These are phyloP conservation scores for Lasaia peninsularis DNA, from an alignment of 1,140 invertebrate species.

Conservation along the genomic window DNA sequence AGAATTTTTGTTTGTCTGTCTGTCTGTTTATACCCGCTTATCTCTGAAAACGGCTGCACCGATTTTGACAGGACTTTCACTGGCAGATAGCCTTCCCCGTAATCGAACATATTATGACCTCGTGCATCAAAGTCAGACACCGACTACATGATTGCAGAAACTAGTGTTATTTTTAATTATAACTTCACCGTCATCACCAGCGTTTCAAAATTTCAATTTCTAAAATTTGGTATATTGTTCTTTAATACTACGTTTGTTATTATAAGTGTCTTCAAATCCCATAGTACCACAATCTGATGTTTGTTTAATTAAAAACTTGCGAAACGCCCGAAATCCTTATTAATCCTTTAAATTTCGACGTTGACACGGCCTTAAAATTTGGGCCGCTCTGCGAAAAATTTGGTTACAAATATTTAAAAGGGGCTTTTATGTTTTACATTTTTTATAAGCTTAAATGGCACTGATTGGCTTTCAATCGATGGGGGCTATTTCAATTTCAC, in stretches of 20 bases:
- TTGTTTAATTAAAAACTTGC: conserved; percentile 28
- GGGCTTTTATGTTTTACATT: conserved; percentile 12
- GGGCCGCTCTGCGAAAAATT: conserved; percentile 5
- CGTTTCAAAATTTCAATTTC: too few species aligned
- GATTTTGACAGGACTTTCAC: too few species aligned
- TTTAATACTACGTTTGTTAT: not conserved
- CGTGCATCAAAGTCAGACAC: too few species aligned
- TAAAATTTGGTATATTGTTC: too few species aligned
- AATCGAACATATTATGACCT: too few species aligned
- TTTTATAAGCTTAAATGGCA: conserved; percentile 4
- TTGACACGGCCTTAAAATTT: conserved; percentile 18
- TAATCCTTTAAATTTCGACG: conserved; percentile 24
- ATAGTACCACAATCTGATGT: conserved; percentile 11
- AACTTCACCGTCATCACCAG: too few species aligned
- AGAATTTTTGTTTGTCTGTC: too few species aligned
- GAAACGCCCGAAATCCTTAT: conserved; percentile 15
- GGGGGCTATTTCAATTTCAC: not conserved
- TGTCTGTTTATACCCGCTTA: too few species aligned
- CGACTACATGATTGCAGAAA: too few species aligned
- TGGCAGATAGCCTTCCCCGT: too few species aligned
- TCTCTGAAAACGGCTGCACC: too few species aligned
- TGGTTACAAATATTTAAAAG: conserved; percentile 14
- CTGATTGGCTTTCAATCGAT: conserved; percentile 6
- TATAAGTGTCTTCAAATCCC: not conserved
- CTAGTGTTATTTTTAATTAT: too few species aligned